Conservation (phyloP, 1,140 invertebrate species). For the Bathynomus jamesi region DNA sequence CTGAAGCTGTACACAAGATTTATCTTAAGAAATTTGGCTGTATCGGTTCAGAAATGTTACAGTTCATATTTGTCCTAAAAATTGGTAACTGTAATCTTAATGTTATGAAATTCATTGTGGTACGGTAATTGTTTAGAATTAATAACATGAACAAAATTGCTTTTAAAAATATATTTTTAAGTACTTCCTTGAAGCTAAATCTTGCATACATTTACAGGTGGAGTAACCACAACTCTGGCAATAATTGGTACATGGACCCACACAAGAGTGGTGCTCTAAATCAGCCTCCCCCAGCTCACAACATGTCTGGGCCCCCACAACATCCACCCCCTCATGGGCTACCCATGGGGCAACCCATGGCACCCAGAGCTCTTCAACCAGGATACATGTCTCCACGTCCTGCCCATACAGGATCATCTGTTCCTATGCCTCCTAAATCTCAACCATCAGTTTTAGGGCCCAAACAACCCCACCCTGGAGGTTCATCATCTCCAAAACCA, state of each 20-base stretch:
- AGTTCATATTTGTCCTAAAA: no score
- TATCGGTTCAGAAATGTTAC: no score
- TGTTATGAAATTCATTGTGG: no score
- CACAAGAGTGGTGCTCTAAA: constrained; percentile 29
- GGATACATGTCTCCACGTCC: constrained; percentile 25
- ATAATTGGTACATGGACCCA: constrained; percentile 31
- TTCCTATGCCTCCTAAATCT: constrained; percentile 19
- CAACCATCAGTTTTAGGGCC: constrained; percentile 9
- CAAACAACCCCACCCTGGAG: constrained; percentile 12
- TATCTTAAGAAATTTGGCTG: no score
- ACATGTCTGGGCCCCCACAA: constrained; percentile 28
- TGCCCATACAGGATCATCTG: constrained; percentile 26
- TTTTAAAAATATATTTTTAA: no score
- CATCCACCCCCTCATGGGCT: constrained; percentile 23
- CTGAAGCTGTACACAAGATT: no score
- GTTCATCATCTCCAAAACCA: constrained; percentile 14
- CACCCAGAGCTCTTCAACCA: constrained; percentile 20
- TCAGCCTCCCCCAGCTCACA: constrained; percentile 28
- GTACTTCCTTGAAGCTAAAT: neutral
- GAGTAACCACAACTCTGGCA: constrained; percentile 25
- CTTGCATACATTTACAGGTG: constrained; percentile 3
- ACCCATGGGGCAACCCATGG: constrained; percentile 21
- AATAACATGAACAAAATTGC: no score
- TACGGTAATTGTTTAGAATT: no score
- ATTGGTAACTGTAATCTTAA: no score